A percentile compares a stretch with the other conserved stretches of the same genome.
These are phyloP conservation scores for Macrosoma leucophasiata DNA, from an alignment of 2,888 invertebrate genomes.

Conservation along the genomic window DNA sequence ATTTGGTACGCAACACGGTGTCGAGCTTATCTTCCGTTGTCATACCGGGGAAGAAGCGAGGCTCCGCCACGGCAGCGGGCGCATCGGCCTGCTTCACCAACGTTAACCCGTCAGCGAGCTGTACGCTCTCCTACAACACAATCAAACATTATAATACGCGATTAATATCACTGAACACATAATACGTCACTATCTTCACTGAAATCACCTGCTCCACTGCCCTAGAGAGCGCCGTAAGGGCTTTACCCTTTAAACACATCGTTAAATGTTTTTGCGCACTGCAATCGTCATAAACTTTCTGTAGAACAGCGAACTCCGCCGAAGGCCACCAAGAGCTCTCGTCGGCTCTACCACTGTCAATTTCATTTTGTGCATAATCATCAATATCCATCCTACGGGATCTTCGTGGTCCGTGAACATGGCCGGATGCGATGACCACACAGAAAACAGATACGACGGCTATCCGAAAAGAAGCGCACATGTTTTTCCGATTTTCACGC, in stretches of 20 bases:
- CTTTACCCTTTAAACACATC: constrained; percentile 78
- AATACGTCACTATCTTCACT: constrained; percentile 29
- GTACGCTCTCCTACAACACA: constrained; percentile 73
- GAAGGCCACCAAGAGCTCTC: constrained; percentile 72
- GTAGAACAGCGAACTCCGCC: constrained; percentile 75
- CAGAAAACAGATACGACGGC: constrained; percentile 60
- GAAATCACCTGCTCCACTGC: constrained; percentile 75
- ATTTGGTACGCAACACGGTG: constrained; percentile 65
- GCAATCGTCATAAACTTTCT: constrained; percentile 79
- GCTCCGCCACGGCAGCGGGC: constrained; percentile 71
- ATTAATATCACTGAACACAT: constrained; percentile 32
- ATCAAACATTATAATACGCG: constrained; percentile 41
- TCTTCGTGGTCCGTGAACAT: constrained; percentile 62
- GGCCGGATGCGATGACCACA: constrained; percentile 54
- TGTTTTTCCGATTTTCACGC: constrained; percentile 50
- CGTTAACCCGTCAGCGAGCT: constrained; percentile 76
- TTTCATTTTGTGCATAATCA: constrained; percentile 62
- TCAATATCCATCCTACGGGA: constrained; percentile 62
- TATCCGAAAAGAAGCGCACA: constrained; percentile 69
- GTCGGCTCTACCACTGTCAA: constrained; percentile 68
- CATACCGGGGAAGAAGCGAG: constrained; percentile 73
- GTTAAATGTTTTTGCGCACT: constrained; percentile 76
- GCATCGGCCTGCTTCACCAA: constrained; percentile 76
- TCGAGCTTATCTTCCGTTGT: constrained; percentile 74
- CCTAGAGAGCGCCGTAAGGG: constrained; percentile 73